These are phyloP conservation scores for Lepisosteus oculatus DNA, from an alignment of 2,113 vertebrate species.

Conservation along the genomic window DNA sequence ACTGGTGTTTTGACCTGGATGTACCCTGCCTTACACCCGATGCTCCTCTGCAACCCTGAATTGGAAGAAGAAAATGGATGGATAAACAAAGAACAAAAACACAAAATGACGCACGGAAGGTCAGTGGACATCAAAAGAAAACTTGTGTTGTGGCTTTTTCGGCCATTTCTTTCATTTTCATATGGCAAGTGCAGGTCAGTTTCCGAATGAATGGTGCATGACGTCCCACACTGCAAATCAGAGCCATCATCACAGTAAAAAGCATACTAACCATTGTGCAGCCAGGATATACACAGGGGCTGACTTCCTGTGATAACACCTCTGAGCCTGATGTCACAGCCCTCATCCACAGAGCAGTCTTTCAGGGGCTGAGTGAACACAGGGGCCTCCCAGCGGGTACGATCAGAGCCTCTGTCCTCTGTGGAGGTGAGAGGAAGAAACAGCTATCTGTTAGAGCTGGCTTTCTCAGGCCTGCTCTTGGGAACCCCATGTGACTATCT, in stretches of 20 bases:
- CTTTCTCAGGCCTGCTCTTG: no score
- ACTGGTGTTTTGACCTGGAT: no score
- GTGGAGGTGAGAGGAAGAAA: conserved; percentile 2
- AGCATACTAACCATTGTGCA: conserved; percentile 62
- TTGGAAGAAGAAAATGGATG: no score
- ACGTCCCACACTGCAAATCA: not conserved
- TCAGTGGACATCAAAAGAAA: no score
- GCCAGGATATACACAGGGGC: conserved; percentile 55
- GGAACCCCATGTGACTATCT: no score
- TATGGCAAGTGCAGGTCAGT: no score
- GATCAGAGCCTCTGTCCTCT: conserved; percentile 20
- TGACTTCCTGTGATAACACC: conserved; percentile 48
- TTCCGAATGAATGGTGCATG: not conserved
- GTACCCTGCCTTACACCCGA: no score
- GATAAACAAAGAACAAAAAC: no score
- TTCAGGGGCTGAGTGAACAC: conserved; percentile 46
- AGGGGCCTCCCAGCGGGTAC: conserved; percentile 29
- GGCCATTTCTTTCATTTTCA: no score
- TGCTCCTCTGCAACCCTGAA: no score
- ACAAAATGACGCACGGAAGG: no score
- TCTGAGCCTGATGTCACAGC: conserved; percentile 46
- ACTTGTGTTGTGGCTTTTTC: no score
- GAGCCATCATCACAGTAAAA: not conserved
- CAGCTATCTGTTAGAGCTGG: not conserved
- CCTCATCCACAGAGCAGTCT: conserved; percentile 57